phyloP scores from a whole-genome alignment of 2,797 vertebrate genomes.

The Strix occidentalis region DNA sequence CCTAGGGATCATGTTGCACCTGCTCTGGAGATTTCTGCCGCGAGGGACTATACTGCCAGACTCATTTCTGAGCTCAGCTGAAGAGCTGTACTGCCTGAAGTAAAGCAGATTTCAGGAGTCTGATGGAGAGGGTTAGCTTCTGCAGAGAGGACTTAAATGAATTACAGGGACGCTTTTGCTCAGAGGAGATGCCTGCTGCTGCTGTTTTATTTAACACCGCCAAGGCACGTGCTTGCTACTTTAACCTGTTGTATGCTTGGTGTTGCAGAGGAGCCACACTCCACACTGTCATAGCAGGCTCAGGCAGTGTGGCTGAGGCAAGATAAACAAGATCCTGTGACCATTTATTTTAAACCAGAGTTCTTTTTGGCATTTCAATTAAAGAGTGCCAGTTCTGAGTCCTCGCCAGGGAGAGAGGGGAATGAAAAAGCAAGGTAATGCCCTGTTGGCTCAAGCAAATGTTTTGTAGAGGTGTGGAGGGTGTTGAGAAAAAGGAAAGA shows the following conservation, averaged over 20 bases:
- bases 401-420: neutral
- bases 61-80: neutral
- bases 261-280: neutral
- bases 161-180: constrained; percentile 2
- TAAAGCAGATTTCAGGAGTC: neutral
- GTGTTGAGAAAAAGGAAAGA: neutral
- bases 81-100: neutral
- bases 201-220: neutral
- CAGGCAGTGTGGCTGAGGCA: neutral
- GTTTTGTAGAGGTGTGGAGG: neutral
- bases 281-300: neutral
- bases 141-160: neutral
- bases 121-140: neutral
- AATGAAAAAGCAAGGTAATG: neutral
- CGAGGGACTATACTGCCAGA: neutral
- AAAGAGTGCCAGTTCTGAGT: neutral
- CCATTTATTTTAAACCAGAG: neutral
- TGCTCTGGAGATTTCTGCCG: neutral
- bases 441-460: neutral
- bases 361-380: neutral
- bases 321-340: neutral
- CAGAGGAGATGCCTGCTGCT: neutral
- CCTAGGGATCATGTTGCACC: neutral
- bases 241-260: neutral
- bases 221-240: neutral